A percentile compares a stretch with the other conserved stretches of the same genome.
Evolutionary conservation across 2,113 vertebrate species (phyloP).

Genomic region (Uria lomvia): DNA sequence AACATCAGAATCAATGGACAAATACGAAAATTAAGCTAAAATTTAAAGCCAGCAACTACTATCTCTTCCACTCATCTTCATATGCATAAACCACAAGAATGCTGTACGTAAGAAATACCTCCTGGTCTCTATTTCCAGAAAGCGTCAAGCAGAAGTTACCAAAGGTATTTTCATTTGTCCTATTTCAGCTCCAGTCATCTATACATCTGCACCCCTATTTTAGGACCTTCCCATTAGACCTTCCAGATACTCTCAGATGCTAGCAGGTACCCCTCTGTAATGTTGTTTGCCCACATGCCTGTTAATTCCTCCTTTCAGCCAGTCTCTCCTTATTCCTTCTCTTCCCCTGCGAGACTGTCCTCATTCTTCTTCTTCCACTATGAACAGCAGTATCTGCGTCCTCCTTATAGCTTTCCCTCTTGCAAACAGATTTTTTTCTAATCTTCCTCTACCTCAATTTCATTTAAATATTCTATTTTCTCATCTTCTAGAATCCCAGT

Average conservation of each 20-base stretch:
- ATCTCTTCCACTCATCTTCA: neutral
- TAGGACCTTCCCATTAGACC: neutral
- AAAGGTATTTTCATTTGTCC: neutral
- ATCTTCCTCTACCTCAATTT: neutral
- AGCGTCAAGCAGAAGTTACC: neutral
- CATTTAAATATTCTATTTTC: neutral
- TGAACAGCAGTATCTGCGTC: neutral
- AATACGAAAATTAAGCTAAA: neutral
- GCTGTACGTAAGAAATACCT: neutral
- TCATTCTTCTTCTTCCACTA: neutral
- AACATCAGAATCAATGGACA: neutral
- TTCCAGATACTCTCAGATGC: neutral
- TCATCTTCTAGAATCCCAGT: neutral
- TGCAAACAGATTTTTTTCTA: neutral
- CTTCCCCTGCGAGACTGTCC: too few species aligned
- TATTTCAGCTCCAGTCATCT: neutral
- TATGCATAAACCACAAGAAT: neutral
- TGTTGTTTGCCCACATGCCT: too few species aligned
- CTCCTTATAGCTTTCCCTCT: neutral
- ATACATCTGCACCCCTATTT: neutral
- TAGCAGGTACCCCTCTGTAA: neutral
- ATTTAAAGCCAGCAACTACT: neutral
- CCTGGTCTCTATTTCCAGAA: neutral
- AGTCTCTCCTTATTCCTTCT: neutral
- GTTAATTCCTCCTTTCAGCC: neutral